Evolutionary conservation across 2,888 invertebrate genomes (phyloP).

Genomic region (Thecocarcelia acutangulata): DNA sequence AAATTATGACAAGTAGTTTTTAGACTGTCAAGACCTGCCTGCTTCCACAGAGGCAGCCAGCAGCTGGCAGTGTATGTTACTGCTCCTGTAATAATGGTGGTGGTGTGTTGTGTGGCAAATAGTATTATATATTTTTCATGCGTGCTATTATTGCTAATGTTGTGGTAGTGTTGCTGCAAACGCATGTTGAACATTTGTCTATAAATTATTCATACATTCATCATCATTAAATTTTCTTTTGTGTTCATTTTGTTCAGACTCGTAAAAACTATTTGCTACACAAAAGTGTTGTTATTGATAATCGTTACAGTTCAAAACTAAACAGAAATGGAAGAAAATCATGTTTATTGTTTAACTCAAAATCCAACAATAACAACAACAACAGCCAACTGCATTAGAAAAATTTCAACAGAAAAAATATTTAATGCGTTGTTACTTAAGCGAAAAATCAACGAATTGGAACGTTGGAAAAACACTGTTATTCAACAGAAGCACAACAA

Average conservation of each 20-base stretch:
- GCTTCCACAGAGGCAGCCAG: slow-evolving; percentile 10
- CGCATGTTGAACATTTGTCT: slow-evolving; percentile 24
- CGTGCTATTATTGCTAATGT: neutral
- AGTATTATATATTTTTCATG: too few species aligned
- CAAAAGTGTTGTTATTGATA: slow-evolving; percentile 24
- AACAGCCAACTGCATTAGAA: neutral
- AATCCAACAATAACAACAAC: slow-evolving; percentile 25
- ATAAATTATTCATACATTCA: slow-evolving; percentile 53
- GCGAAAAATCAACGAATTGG: slow-evolving; percentile 64
- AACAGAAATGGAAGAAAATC: slow-evolving; percentile 30
- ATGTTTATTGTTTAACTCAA: slow-evolving; percentile 18
- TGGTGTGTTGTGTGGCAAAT: too few species aligned
- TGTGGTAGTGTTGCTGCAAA: slow-evolving; percentile 25
- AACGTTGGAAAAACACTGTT: slow-evolving; percentile 56
- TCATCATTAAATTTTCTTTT: slow-evolving; percentile 37
- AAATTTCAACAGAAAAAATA: slow-evolving; percentile 20
- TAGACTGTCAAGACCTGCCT: neutral
- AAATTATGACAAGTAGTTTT: slow-evolving; percentile 50
- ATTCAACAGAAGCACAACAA: slow-evolving; percentile 50
- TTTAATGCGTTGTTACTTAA: slow-evolving; percentile 56
- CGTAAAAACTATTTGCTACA: slow-evolving; percentile 4
- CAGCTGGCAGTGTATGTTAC: neutral
- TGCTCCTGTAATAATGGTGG: slow-evolving; percentile 14
- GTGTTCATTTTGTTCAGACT: neutral
- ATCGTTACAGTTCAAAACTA: slow-evolving; percentile 13